These are phyloP conservation scores for Sparus aurata DNA, from an alignment of 2,797 vertebrate genomes.

Conservation along the genomic window DNA sequence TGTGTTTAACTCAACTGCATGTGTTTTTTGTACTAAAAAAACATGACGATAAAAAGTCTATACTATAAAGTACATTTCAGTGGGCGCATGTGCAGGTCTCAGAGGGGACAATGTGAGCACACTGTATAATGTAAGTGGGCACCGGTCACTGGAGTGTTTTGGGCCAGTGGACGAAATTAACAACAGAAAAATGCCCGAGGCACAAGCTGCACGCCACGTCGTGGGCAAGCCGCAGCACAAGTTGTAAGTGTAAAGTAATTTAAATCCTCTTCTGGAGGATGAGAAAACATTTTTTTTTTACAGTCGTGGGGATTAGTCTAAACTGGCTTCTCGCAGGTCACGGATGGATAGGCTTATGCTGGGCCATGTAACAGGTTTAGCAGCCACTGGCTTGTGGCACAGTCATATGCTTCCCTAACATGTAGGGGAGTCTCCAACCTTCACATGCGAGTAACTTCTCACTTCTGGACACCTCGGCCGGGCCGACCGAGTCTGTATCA, in stretches of 20 bases:
- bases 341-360: conserved; percentile 80
- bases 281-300: conserved; percentile 82
- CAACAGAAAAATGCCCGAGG: conserved; percentile 39
- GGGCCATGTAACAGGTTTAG: conserved; percentile 83
- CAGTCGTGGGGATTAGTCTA: conserved; percentile 80
- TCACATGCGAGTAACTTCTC: conserved; percentile 24
- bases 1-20: conserved; percentile 15
- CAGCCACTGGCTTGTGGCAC: conserved; percentile 64
- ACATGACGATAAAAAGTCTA: conserved; percentile 21
- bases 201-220: conserved; percentile 47
- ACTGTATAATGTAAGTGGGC: conserved; percentile 40
- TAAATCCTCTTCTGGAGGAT: conserved; percentile 80
- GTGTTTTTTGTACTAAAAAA: conserved; percentile 27
- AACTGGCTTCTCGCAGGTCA: conserved; percentile 82
- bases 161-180: conserved; percentile 63
- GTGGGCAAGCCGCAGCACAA: conserved; percentile 44
- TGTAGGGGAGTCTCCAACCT: conserved; percentile 42
- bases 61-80: conserved; percentile 18
- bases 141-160: conserved; percentile 32
- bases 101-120: conserved; percentile 29
- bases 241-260: conserved; percentile 78
- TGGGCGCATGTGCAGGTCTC: conserved; percentile 29
- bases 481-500: neutral
- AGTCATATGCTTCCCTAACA: conserved; percentile 37
- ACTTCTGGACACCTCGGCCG: conserved; percentile 9